Evolutionary conservation across 2,888 invertebrate genomes (phyloP), one percentile per base, ranked within the genome.

Genomic region (Trissolcus brochymenae): DNA sequence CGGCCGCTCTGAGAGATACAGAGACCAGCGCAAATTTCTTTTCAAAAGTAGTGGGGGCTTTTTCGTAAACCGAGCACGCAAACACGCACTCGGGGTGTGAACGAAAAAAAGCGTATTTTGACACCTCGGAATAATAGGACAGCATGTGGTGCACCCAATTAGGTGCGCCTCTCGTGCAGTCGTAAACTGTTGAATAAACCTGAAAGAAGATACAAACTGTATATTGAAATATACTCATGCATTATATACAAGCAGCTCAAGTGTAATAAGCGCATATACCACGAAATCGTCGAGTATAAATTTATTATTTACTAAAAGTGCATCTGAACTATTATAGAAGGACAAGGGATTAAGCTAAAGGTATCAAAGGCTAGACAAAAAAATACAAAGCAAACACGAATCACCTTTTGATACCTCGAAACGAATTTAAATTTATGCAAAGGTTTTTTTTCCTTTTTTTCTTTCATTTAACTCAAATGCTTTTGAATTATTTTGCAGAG

Each of bases 111-210:
- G 51, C 73, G 88, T 88, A 89, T 88, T 89, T 89, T 89, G 88
- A 89, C 88, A 88, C 88, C 88, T 85, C 65, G 78, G 84, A 81
- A 87, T 87, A 88, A 88, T 86, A 81, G 86, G 83, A 83, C 88
- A 86, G 82, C 87, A 85, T 85, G 88, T 86, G 88, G 88, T 83
- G 85, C 82, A 85, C 86, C 88, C 88, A 88, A 88, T 88, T 88
- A 88, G 87, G 86, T 35, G 35, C 35, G 66, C 62, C 73, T 83
- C 83, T 85, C 85, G 83, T 80, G 78, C 79, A 83, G 82, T 83
- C 84, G 84, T 85, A 81, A 85, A 84, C 56, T 62, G 59, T 54
- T 76, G 79, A 79, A 80, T 79, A 74, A 82, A 78, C 76, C 62
- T 79, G 78, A 79, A 81, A 81, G 81, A 76, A 86, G 85, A 87